Evolutionary conservation across 2,888 invertebrate species (phyloP).

Genomic region (Cheilosia scutellata): DNA sequence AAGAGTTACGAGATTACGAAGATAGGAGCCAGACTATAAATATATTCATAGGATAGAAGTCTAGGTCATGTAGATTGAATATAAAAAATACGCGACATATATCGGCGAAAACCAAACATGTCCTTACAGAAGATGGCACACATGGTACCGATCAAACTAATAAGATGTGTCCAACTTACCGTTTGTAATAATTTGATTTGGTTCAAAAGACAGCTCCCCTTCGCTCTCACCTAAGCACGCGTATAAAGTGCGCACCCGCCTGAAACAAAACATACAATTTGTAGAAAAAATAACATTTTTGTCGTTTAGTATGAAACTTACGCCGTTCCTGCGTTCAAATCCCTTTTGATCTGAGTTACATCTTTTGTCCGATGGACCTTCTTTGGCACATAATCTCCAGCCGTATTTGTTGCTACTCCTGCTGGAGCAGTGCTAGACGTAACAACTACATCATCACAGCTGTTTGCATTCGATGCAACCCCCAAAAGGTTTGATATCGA

Average conservation of each 20-base stretch:
- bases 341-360: slow-evolving; percentile 83
- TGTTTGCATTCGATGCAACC: slow-evolving; percentile 77
- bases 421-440: slow-evolving; percentile 79
- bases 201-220: slow-evolving; percentile 98
- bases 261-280: slow-evolving; percentile 80
- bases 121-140: too few species aligned
- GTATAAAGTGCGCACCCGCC: slow-evolving; percentile 96
- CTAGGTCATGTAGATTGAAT: too few species aligned
- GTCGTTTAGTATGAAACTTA: slow-evolving; percentile 78
- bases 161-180: slow-evolving; percentile 86
- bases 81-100: too few species aligned
- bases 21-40: too few species aligned
- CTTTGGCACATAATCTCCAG: slow-evolving; percentile 84
- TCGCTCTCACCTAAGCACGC: slow-evolving; percentile 98
- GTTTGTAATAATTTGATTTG: slow-evolving; percentile 98
- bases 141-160: not conserved
- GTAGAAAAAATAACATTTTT: not conserved
- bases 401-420: slow-evolving; percentile 77
- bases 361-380: slow-evolving; percentile 86
- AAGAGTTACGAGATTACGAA: too few species aligned
- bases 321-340: slow-evolving; percentile 83
- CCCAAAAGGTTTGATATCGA: slow-evolving; percentile 81
- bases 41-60: too few species aligned
- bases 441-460: slow-evolving; percentile 81
- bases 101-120: too few species aligned